Conservation (phyloP, 2,888 invertebrate genomes). For the Cremastinae sp. region DNA sequence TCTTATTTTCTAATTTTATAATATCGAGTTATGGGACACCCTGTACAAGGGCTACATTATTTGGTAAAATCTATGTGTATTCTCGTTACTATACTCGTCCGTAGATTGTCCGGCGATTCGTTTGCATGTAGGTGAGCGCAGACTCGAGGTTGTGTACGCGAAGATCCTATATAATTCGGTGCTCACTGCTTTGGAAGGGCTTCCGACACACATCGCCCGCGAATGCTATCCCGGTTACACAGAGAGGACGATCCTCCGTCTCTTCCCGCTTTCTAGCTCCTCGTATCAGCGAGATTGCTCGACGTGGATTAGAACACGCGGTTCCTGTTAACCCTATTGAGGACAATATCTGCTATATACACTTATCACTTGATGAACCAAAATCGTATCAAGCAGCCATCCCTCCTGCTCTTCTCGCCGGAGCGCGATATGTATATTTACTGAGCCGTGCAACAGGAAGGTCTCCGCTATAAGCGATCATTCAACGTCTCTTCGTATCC, state of each 20-base stretch:
- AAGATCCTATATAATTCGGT: slow-evolving; percentile 30
- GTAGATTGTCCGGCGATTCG: slow-evolving; percentile 20
- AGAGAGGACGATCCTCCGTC: slow-evolving; percentile 4
- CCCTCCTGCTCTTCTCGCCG: neutral
- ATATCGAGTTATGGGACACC: neutral
- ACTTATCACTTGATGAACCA: slow-evolving; percentile 5
- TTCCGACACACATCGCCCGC: slow-evolving; percentile 33
- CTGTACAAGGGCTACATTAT: neutral
- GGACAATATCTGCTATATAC: slow-evolving; percentile 25
- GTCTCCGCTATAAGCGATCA: too few species aligned
- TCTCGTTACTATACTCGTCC: neutral
- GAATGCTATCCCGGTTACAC: slow-evolving; percentile 44
- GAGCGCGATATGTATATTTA: too few species aligned
- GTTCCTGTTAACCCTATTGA: slow-evolving; percentile 41
- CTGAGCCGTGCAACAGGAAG: too few species aligned
- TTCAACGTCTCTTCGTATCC: too few species aligned
- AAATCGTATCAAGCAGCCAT: slow-evolving; percentile 4
- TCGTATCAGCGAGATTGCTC: slow-evolving; percentile 55
- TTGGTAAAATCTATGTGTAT: neutral
- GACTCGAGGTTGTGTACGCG: too few species aligned
- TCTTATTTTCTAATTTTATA: neutral
- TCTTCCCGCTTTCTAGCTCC: neutral
- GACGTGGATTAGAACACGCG: slow-evolving; percentile 50
- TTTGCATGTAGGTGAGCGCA: neutral
- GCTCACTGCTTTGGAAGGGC: slow-evolving; percentile 40